These are phyloP conservation scores for Mactra quadrangularis DNA, from an alignment of 1,140 invertebrate genomes.

Conservation along the genomic window DNA sequence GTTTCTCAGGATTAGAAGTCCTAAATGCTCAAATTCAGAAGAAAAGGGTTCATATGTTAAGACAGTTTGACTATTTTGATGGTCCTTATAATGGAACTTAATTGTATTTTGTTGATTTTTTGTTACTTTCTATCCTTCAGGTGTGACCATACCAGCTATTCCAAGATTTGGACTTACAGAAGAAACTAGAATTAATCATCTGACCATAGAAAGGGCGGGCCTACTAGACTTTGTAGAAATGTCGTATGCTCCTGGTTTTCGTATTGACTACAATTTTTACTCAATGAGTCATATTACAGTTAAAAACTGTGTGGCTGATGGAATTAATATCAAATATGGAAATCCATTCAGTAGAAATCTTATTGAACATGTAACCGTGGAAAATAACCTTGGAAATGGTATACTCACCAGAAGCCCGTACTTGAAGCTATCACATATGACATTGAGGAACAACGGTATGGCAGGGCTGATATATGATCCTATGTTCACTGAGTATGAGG, in stretches of 20 bases:
- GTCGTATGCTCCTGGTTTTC: constrained; percentile 94
- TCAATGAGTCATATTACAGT: constrained; percentile 85
- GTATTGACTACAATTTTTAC: constrained; percentile 98
- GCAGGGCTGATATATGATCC: constrained; percentile 97
- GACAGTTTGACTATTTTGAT: no score
- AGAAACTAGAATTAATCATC: constrained; percentile 72
- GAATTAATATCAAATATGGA: constrained; percentile 93
- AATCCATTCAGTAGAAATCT: constrained; percentile 87
- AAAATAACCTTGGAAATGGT: constrained; percentile 79
- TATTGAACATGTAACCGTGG: constrained; percentile 74
- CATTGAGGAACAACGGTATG: constrained; percentile 88
- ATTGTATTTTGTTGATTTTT: no score
- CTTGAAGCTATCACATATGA: constrained; percentile 72
- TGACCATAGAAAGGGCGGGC: constrained; percentile 87
- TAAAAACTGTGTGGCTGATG: constrained; percentile 86
- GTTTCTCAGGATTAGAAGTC: no score
- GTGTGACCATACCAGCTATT: constrained; percentile 77
- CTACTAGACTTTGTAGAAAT: constrained; percentile 96
- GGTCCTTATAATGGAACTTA: no score
- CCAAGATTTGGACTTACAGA: constrained; percentile 58
- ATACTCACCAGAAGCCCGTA: constrained; percentile 75
- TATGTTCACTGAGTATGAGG: constrained; percentile 88
- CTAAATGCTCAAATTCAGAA: no score
- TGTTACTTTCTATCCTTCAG: no score
- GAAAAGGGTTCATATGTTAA: no score